These are phyloP conservation scores for Temnothorax longispinosus DNA, from an alignment of 1,140 invertebrate species.

Conservation along the genomic window DNA sequence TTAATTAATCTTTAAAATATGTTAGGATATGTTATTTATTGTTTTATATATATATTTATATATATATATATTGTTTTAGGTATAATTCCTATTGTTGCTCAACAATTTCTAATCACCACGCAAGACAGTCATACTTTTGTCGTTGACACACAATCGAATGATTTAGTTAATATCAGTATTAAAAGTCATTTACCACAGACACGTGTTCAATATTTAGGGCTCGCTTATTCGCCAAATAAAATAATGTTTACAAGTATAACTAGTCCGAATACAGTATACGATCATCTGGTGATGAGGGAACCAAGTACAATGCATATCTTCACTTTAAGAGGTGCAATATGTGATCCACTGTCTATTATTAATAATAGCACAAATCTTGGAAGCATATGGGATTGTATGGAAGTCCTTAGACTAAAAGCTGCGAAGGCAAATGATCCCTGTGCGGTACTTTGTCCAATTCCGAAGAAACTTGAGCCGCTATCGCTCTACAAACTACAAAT, in stretches of 20 bases:
- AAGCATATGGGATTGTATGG: slow-evolving; percentile 82
- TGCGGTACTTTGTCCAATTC: slow-evolving; percentile 57
- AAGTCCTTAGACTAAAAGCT: slow-evolving; percentile 79
- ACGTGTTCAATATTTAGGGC: slow-evolving; percentile 78
- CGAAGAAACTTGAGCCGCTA: slow-evolving; percentile 73
- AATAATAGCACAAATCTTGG: slow-evolving; percentile 59
- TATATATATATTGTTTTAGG: slow-evolving; percentile 67
- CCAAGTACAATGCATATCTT: slow-evolving; percentile 80
- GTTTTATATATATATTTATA: neutral
- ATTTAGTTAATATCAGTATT: slow-evolving; percentile 62
- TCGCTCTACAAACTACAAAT: slow-evolving; percentile 73
- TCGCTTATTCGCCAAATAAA: slow-evolving; percentile 77
- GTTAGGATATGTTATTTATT: neutral
- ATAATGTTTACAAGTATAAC: slow-evolving; percentile 77
- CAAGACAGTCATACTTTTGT: slow-evolving; percentile 76
- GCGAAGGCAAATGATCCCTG: slow-evolving; percentile 63
- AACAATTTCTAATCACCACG: slow-evolving; percentile 74
- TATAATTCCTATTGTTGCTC: slow-evolving; percentile 58
- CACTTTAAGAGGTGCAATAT: slow-evolving; percentile 66
- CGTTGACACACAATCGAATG: slow-evolving; percentile 45
- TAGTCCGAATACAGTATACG: slow-evolving; percentile 79
- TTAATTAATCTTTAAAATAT: neutral
- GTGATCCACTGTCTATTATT: slow-evolving; percentile 74
- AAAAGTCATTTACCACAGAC: slow-evolving; percentile 69
- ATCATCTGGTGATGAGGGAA: slow-evolving; percentile 81